These are phyloP conservation scores for Drosophila lini DNA, from an alignment of 1,140 invertebrate species.

Conservation along the genomic window DNA sequence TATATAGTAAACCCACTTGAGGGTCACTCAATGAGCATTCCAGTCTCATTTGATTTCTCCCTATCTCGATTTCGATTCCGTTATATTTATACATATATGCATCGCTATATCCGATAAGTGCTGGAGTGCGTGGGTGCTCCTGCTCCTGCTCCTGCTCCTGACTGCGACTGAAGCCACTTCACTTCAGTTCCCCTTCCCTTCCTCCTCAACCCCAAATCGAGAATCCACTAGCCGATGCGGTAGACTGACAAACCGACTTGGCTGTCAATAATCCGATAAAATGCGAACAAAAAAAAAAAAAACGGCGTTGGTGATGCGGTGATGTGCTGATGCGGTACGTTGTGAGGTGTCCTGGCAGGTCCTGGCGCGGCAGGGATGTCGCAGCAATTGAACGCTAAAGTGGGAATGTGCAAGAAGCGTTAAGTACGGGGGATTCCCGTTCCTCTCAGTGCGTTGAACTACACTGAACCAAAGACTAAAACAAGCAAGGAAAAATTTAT, in stretches of 20 bases:
- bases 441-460: background rate
- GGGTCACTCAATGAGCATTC: background rate
- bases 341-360: conserved; percentile 17
- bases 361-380: conserved; percentile 16
- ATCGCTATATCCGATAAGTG: conserved; percentile 58
- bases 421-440: conserved; percentile 42
- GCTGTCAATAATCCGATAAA: conserved; percentile 78
- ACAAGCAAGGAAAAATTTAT: too few relatives aligned
- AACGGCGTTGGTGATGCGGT: conserved; percentile 1
- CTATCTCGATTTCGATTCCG: background rate
- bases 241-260: conserved; percentile 58
- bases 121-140: conserved; percentile 47
- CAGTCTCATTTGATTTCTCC: conserved; percentile 1
- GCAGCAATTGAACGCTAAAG: conserved; percentile 69
- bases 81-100: conserved; percentile 2
- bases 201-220: conserved; percentile 1
- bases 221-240: conserved; percentile 41
- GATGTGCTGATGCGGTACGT: conserved; percentile 4
- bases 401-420: conserved; percentile 69
- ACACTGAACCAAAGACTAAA: background rate
- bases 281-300: conserved; percentile 49
- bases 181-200: background rate
- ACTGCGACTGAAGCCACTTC: conserved; percentile 16
- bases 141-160: background rate
- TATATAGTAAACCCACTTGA: background rate